These are phyloP conservation scores for Pseudomyrmex concolor DNA, from an alignment of 1,140 invertebrate genomes.

Conservation along the genomic window DNA sequence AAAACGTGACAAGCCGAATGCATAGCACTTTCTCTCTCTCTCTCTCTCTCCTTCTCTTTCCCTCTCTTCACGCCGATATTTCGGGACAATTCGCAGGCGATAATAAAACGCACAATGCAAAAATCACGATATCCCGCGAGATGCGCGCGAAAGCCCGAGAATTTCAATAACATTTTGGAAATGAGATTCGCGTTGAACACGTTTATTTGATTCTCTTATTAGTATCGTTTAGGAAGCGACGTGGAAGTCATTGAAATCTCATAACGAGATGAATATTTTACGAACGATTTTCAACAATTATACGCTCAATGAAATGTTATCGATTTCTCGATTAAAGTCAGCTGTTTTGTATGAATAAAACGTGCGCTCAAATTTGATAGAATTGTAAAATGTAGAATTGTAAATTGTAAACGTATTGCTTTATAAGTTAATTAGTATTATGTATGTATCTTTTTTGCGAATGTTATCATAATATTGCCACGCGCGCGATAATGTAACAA, in stretches of 20 bases:
- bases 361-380: neutral
- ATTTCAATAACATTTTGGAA: conserved; percentile 43
- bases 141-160: neutral
- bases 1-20: conserved; percentile 24
- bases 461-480: neutral
- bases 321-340: conserved; percentile 30
- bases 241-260: conserved; percentile 48
- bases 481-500: no score
- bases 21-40: no score
- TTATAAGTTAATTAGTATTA: neutral
- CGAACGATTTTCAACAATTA: conserved; percentile 28
- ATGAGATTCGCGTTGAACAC: neutral
- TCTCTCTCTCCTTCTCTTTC: neutral
- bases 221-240: conserved; percentile 37
- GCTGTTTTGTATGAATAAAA: neutral
- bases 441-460: neutral
- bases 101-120: conserved; percentile 42
- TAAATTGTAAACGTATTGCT: neutral
- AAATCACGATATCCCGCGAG: conserved; percentile 20
- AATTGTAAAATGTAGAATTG: no score
- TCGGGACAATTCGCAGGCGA: neutral
- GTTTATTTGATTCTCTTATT: conserved; percentile 30
- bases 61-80: conserved; percentile 6
- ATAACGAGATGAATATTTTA: conserved; percentile 38
- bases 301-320: conserved; percentile 26